Conservation (phyloP, 2,888 invertebrate species). For the Caenorhabditis japonica region DNA sequence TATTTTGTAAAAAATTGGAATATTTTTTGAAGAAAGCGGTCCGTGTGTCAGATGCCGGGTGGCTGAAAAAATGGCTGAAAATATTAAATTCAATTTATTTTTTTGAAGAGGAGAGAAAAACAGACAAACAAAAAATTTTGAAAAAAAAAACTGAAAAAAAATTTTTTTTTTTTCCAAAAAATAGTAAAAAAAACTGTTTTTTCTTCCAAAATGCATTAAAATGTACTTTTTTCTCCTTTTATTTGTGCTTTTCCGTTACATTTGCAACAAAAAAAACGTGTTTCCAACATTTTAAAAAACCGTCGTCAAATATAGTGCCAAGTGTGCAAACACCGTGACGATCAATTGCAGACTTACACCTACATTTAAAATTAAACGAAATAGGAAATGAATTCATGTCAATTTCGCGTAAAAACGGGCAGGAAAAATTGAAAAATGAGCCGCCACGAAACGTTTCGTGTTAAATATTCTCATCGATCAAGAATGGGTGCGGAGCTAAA, state of each 20-base stretch:
- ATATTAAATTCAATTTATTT: no score
- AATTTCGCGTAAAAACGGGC: background rate
- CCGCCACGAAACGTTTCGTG: background rate
- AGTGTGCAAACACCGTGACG: no score
- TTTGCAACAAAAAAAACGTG: no score
- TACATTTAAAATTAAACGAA: no score
- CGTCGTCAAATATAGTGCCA: no score
- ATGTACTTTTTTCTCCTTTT: background rate
- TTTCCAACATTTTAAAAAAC: no score
- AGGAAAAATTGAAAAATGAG: conserved; percentile 2
- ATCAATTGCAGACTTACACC: no score
- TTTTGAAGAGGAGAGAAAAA: no score
- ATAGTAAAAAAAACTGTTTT: background rate
- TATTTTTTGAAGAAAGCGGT: background rate
- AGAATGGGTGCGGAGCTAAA: no score
- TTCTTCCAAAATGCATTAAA: background rate
- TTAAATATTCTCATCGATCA: conserved; percentile 35
- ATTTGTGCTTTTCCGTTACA: no score
- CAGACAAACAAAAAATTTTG: background rate
- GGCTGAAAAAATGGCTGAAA: no score
- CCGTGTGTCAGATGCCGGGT: no score
- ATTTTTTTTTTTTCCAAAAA: background rate
- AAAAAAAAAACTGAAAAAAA: background rate
- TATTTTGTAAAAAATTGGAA: background rate
- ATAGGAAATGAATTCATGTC: conserved; percentile 7